Base-by-base conservation (phyloP, 2,888 invertebrate genomes). In the Nomada fucata region DNA sequence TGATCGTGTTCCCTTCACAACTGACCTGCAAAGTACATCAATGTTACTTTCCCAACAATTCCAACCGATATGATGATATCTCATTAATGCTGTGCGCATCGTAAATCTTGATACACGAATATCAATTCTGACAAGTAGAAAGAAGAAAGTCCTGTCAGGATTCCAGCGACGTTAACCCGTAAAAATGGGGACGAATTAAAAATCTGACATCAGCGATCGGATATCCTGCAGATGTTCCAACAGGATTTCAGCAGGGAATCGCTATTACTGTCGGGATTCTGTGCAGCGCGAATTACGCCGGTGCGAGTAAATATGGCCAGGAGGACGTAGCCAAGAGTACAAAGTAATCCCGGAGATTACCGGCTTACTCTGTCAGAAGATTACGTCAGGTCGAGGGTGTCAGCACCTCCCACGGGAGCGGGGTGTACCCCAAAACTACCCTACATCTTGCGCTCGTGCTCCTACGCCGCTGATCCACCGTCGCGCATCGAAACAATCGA, bases 371-470 rank as follows among this genome's bases (percentile, higher is more conserved):
- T 92, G 93, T 93, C 92, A 92, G 91, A 91, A 93, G 93, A 93
- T 94, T 93, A 93, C 90, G 92, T 91, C 92, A 92, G 93, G 92
- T 93, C 89, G 92, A 91, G 93, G 91, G 93, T 93, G 93, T 93
- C 92, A 91, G 91, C 85, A 83, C 87, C 90, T 88, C 92, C 89
- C 92, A 72, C 83, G 91, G 90, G 92, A 88, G 64, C 85, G 85
- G 78, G 83, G 70, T 89, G 86, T 84, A 88, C 79, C 76, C 79
- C 57, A 71, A 82, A 70, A 63, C 74, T 81, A 76, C 76, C 67
- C 20, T 29, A 61, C 76, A 60, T 72, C 64, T 80, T 74, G 70
- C 74, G 60, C 69, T 83, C 68, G 69, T 74, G 61, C 76, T 71
- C 80, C 83, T 82, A 74, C 53, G 36, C 29, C 60, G 73, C 20